Evolutionary conservation across 2,888 invertebrate species (phyloP), one percentile per base, ranked within the genome.

Genomic region (Dichetophora obliterata): DNA sequence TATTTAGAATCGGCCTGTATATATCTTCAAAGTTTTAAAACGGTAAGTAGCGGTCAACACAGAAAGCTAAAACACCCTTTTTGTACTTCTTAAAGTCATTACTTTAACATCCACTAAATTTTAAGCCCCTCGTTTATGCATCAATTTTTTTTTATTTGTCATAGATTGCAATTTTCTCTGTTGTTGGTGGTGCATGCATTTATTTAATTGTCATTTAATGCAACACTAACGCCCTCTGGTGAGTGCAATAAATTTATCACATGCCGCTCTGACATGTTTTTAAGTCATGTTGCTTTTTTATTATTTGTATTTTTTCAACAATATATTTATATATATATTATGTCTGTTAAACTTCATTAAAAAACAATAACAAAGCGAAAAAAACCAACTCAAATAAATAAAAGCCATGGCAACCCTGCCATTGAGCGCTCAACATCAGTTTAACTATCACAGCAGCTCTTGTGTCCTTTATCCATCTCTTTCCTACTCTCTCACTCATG

Each of bases 121-220:
- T 68, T 16, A 6, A 22, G 2, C 19, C 8, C 9, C 14, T 24
- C 9, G 5, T 59, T 59, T 22, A 14, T 24, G 11, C 19, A 16
- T 9, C 0, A 22, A 11, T 27, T 27, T 59, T 59, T 27, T n/a
- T 59, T 3, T 6, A 24, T 57, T 57, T 57, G 2, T 24, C 16
- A 14, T 27, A 63, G 16, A 63, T 63, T 63, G 34, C 34, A 63
- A n/a, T 63, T 68, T 43, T 52, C 24, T 50, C 11, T 68, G 14
- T 50, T 48, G 5, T 68, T 68, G 11, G 11, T 22, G 11, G 22
- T 6, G 34, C 34, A 54, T 59, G 4, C 54, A 22, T 59, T 22
- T 27, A 59, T 71, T 71, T 71, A 71, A 71, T 71, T 71, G 71
- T 59, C 71, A 71, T 71, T 71, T 71, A 71, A 59, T 57, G 59